Evolutionary conservation across 1,140 invertebrate genomes (phyloP).

Genomic region (Sogatella furcifera): DNA sequence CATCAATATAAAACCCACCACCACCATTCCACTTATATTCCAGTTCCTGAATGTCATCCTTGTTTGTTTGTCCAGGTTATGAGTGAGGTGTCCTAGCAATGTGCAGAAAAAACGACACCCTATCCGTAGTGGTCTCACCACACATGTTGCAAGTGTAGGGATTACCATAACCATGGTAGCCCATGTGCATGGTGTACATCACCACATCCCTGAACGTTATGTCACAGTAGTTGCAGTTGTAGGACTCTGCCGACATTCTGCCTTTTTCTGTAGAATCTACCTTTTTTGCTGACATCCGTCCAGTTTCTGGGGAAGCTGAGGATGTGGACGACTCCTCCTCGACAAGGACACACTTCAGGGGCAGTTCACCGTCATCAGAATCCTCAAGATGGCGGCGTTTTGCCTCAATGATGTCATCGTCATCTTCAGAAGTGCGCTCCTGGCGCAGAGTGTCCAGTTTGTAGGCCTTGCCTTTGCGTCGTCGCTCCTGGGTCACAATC

Average conservation of each 20-base stretch:
- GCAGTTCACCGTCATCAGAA: neutral
- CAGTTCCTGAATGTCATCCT: too few species aligned
- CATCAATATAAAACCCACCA: too few species aligned
- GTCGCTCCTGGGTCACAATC: neutral
- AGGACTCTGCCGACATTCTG: constrained; percentile 23
- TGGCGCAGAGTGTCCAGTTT: constrained; percentile 41
- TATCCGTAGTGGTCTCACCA: constrained; percentile 68
- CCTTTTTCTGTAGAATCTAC: neutral
- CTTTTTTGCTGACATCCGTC: neutral
- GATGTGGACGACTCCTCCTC: neutral
- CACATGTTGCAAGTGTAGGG: constrained; percentile 94
- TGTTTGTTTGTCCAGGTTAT: neutral
- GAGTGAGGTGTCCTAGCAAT: constrained; percentile 69
- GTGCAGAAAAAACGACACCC: constrained; percentile 85
- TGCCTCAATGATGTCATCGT: constrained; percentile 16
- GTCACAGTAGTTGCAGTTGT: constrained; percentile 76
- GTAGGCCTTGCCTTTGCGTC: constrained; percentile 67
- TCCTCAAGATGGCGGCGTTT: neutral
- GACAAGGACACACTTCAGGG: neutral
- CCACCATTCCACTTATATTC: too few species aligned
- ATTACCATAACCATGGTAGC: constrained; percentile 81
- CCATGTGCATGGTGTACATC: constrained; percentile 93
- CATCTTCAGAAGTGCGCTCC: constrained; percentile 30
- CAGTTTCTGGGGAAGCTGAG: neutral
- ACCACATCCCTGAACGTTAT: constrained; percentile 82